phyloP scores from a whole-genome alignment of 1,140 invertebrate species.

The Halictus rubicundus region DNA sequence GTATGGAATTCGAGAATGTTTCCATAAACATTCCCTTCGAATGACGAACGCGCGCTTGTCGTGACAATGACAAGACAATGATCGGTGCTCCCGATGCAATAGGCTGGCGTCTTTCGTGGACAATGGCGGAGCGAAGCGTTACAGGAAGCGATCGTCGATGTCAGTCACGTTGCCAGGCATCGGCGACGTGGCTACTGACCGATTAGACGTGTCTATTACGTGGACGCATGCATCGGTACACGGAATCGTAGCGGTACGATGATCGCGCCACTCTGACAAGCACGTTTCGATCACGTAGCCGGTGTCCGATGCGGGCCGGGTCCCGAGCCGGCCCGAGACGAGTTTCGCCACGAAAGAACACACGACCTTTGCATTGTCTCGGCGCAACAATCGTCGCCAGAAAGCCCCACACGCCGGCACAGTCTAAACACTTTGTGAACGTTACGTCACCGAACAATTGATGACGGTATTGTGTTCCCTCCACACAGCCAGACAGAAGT shows the following conservation, averaged over 20 bases:
- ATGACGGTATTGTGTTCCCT: not conserved
- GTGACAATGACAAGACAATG: too few relatives aligned
- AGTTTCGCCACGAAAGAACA: slow-evolving; percentile 24
- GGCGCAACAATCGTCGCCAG: slow-evolving; percentile 7
- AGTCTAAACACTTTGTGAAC: not conserved
- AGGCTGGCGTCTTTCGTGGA: not conserved
- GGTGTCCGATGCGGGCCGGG: slow-evolving; percentile 4
- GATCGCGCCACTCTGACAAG: slow-evolving; percentile 10
- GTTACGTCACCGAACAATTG: not conserved
- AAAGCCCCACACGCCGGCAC: not conserved
- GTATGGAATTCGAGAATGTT: too few relatives aligned
- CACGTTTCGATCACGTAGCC: slow-evolving; percentile 22
- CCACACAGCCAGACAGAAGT: not conserved
- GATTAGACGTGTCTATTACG: slow-evolving; percentile 59
- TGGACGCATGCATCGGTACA: slow-evolving; percentile 28
- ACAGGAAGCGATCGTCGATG: slow-evolving; percentile 60
- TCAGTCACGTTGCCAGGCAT: slow-evolving; percentile 55
- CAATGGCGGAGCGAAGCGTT: not conserved
- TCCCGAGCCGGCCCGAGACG: not conserved
- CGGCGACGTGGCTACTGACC: slow-evolving; percentile 56
- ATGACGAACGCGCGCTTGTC: too few relatives aligned
- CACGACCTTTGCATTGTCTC: slow-evolving; percentile 13
- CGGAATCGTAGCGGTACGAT: slow-evolving; percentile 5
- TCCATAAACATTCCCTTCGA: too few relatives aligned
- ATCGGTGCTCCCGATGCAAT: too few relatives aligned